Evolutionary conservation across 2,888 invertebrate species (phyloP), one percentile per base, ranked within the genome.

Genomic region (Entomobrya proxima): DNA sequence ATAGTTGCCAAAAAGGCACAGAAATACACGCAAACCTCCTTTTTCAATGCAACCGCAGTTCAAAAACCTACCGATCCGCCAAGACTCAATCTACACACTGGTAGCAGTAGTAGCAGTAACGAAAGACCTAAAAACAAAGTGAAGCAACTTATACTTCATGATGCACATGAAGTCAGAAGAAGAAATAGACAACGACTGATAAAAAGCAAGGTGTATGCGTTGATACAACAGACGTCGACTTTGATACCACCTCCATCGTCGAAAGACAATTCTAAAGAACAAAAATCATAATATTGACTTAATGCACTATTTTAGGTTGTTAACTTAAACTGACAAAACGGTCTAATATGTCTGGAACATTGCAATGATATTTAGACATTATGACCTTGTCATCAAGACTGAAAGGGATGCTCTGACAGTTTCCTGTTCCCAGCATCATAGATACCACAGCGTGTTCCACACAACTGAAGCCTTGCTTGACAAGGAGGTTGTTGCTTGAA

Each of bases 141-240:
- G 61, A 85, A 85, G 21, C 85, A 85, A 50, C 61, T 78, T 13
- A 85, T 85, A 58, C 30, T 85, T 0, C 85, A 85, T 32, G 85
- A 85, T 35, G 74, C 85, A 3, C 72, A 85, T 6, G 78, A 55
- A 47, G 78, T 78, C 47, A 61, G 85, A 27, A 47, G 85, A 61
- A 85, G 78, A 37, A 85, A 85, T 27, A 85, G 85, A 85, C 78
- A 78, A 47, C 55, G 85, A 78, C 58, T 85, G 64, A 85, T 85
- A 18, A 85, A 85, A 50, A 78, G 61, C 50, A 85, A 61, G 50
- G 69, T 85, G 18, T 58, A 85, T 18, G 78, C 69, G n/a, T 44
- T 85, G 15, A 85, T 78, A n/a, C 78, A 78, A 27, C 76, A 85
- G 9, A 61, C 78, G 32, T 78, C 85, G 18, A 77, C 84, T 3